A percentile compares a stretch with the other conserved stretches of the same genome.
Conservation (phyloP, 2,888 invertebrate genomes). For the Stenichneumon culpator region DNA sequence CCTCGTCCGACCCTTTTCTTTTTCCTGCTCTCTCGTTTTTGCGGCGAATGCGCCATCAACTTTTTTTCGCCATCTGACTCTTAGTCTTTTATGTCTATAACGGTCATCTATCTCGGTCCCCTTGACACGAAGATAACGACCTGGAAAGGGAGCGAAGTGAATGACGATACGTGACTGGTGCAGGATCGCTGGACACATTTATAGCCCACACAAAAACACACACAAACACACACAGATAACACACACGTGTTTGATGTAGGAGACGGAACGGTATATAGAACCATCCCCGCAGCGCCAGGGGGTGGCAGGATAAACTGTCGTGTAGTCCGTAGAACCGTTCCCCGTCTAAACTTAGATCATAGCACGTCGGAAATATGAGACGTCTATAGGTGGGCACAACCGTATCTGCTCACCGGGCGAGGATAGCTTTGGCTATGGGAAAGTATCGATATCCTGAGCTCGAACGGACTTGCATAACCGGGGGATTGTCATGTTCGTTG, state of each 20-base stretch:
- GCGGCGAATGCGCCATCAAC: conserved; percentile 6
- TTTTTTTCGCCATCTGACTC: conserved; percentile 20
- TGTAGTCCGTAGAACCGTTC: conserved; percentile 19
- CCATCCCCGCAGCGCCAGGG: conserved; percentile 16
- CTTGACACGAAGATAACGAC: conserved; percentile 54
- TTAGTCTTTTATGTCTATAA: conserved; percentile 4
- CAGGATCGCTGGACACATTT: conserved; percentile 37
- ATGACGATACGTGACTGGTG: conserved; percentile 52
- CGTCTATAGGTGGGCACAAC: conserved; percentile 11
- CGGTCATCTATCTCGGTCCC: conserved; percentile 42
- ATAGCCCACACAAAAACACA: neutral
- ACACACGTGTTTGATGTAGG: conserved; percentile 22
- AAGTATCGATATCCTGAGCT: conserved; percentile 6
- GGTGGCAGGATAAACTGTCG: conserved; percentile 46
- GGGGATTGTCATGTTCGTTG: neutral
- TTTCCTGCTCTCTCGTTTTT: conserved; percentile 19
- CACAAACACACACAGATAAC: neutral
- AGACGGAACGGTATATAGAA: conserved; percentile 24
- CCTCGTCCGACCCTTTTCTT: neutral
- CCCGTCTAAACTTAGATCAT: conserved; percentile 51
- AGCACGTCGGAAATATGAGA: conserved; percentile 41
- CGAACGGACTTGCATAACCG: neutral
- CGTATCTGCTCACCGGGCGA: conserved; percentile 4
- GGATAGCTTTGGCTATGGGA: neutral
- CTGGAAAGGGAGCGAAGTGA: conserved; percentile 38